Base-by-base conservation (phyloP, 2,113 vertebrate species). In the Chlorodrepanis virens region DNA sequence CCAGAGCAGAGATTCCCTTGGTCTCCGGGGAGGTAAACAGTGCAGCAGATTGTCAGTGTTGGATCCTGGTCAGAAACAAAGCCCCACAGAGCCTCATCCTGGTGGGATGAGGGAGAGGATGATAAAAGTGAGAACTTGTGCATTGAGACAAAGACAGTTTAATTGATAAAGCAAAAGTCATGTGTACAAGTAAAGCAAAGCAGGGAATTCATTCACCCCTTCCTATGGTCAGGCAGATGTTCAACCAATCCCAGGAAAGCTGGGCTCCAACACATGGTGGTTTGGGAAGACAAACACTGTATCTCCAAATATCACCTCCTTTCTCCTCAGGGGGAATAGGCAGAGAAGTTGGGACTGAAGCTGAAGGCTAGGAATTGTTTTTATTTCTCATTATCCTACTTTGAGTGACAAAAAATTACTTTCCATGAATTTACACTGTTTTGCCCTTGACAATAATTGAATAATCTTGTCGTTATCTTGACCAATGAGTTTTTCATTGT, bases 261-360 rank as follows among this genome's bases (percentile, higher is more conserved):
- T 40, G 42, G 42, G 25, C 18, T 71, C 35, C 27, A 40, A 15
- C 9, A 35, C 9, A 23, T 11, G 33, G 10, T 39, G 23, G 39
- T 39, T 45, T 61, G 40, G 23, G n/a, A 54, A 61, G 23, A n/a
- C 28, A 39, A 45, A 16, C 33, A 35, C 20, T 47, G 3, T 13
- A 9, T 50, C 33, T 44, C 12, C 33, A 57, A n/a, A 24, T 33
- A 5, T 33, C 40, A 59, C 7, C 8, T 64, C 14, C 25, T 49
- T 72, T 56, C 31, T 72, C 22, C 18, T 42, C 0, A 0, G 2
- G 5, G 3, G 9, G 3, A 57, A 5, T 14, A 60, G 7, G 6
- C 9, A 61, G 29, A 61, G 50, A 82, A 56, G 25, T 6, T 33
- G 2, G 10, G 12, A 54, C 7, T 24, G 12, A 89, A 67, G 3